phyloP scores from a whole-genome alignment of 1,140 invertebrate genomes.

The Leptopilina boulardi region DNA sequence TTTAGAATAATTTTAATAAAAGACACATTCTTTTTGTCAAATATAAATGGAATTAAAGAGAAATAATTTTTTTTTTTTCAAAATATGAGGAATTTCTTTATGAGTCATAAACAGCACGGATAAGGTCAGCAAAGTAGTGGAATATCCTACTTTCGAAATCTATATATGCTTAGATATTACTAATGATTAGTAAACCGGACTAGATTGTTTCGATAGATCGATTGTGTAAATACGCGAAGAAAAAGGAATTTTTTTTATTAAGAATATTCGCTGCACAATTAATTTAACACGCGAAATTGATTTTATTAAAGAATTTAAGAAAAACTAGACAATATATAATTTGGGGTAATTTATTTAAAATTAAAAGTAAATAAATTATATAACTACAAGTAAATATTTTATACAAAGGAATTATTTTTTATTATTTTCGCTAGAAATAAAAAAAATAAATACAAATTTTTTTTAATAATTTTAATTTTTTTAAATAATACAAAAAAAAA shows the following conservation, averaged over 20 bases:
- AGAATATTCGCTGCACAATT: background rate
- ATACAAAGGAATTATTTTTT: too few species aligned
- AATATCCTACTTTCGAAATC: constrained; percentile 56
- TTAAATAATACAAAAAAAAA: too few species aligned
- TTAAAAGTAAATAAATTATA: too few species aligned
- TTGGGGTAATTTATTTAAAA: too few species aligned
- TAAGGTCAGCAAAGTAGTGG: constrained; percentile 52
- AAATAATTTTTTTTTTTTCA: background rate
- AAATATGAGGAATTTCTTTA: constrained; percentile 49
- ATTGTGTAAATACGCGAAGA: background rate
- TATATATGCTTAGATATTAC: constrained; percentile 43
- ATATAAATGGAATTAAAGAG: background rate
- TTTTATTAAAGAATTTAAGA: too few species aligned
- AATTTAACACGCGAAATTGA: background rate
- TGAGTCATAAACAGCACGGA: constrained; percentile 46
- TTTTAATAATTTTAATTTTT: too few species aligned
- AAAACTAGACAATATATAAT: too few species aligned
- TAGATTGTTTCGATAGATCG: constrained; percentile 31
- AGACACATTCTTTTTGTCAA: background rate
- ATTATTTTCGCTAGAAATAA: too few species aligned
- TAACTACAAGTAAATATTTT: too few species aligned
- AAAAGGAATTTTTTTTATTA: background rate
- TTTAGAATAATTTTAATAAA: background rate
- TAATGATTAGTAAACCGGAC: constrained; percentile 34
- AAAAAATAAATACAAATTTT: too few species aligned